These are phyloP conservation scores for Phoxinus phoxinus DNA, from an alignment of 2,113 vertebrate species.

Conservation along the genomic window DNA sequence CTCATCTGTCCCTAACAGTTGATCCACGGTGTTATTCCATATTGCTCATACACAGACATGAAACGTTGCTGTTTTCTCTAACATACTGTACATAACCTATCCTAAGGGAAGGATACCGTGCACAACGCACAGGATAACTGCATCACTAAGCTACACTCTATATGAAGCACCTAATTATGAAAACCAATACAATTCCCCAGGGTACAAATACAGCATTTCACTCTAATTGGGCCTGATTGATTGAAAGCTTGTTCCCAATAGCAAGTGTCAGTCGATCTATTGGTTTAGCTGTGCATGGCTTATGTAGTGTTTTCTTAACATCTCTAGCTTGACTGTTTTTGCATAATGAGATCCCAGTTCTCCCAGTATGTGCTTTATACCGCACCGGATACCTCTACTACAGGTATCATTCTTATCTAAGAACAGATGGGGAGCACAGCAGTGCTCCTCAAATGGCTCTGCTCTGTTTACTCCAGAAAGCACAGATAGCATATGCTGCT, in stretches of 20 bases:
- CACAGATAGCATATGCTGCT: constrained; percentile 60
- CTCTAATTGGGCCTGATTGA: constrained; percentile 45
- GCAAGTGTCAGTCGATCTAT: constrained; percentile 10
- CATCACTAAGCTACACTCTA: constrained; percentile 3
- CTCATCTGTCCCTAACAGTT: background rate
- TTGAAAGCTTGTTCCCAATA: constrained; percentile 32
- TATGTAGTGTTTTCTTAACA: constrained; percentile 12
- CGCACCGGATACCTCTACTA: constrained; percentile 35
- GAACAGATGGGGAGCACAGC: constrained; percentile 72
- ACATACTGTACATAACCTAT: background rate
- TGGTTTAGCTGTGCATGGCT: background rate
- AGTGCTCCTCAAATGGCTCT: constrained; percentile 62
- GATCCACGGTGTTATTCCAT: background rate
- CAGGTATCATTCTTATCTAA: constrained; percentile 51
- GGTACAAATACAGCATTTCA: background rate
- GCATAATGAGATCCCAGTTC: constrained; percentile 37
- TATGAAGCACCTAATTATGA: constrained; percentile 35
- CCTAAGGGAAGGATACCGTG: background rate
- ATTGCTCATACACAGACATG: background rate
- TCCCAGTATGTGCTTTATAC: constrained; percentile 20
- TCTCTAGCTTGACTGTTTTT: constrained; percentile 29
- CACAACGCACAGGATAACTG: constrained; percentile 48
- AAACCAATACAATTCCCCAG: constrained; percentile 20
- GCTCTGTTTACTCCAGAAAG: constrained; percentile 62
- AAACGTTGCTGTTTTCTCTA: background rate